Base-by-base conservation (phyloP, 1,140 invertebrate genomes). In the Drosophila pandora region DNA sequence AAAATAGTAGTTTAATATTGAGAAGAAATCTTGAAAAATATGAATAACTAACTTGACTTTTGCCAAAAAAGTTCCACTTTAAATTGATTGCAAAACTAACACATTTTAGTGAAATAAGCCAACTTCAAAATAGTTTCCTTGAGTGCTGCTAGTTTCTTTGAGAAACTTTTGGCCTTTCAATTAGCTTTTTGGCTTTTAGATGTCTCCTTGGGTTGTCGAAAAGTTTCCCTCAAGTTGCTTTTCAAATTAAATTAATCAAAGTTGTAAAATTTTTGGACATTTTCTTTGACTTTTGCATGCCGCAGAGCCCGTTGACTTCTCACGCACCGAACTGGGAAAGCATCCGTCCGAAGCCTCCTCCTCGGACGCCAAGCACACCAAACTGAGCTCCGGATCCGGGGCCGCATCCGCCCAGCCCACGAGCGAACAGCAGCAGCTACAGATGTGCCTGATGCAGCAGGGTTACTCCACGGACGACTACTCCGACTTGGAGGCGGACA, bases 281-380 rank as follows among this genome's bases (percentile, higher is more conserved):
- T 47, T 71, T 62, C 55, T 65, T 61, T 69, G 41, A 34, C 25
- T 23, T 53, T 68, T 34, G 21, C 49, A 25, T 69, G 56, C 67
- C 47, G 8, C 75, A 91, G 90, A 91, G 76, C 90, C 90, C 54
- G 90, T 91, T 90, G 90, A 91, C 90, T 91, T 91, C 74, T 91
- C 90, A 78, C 90, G 90, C 79, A 71, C 76, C 12, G 90, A 91
- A 12, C 49, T 57, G 37, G 72, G 79, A 45, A 69, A 90, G 30
- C 79, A 84, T 58, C 77, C 65, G 21, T 54, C 41, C 43, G 81
- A 87, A 6, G 56, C 57, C 49, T 60, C 47, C 39, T 64, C 55
- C 48, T 43, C 64, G 8, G 71, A 55, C 22, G 34, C 69, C 47
- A 70, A 80, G 32, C 65, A 63, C 12, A 13, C 48, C 37, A 82